These are phyloP conservation scores for Gila robusta DNA, from an alignment of 2,797 vertebrate species.

Conservation along the genomic window DNA sequence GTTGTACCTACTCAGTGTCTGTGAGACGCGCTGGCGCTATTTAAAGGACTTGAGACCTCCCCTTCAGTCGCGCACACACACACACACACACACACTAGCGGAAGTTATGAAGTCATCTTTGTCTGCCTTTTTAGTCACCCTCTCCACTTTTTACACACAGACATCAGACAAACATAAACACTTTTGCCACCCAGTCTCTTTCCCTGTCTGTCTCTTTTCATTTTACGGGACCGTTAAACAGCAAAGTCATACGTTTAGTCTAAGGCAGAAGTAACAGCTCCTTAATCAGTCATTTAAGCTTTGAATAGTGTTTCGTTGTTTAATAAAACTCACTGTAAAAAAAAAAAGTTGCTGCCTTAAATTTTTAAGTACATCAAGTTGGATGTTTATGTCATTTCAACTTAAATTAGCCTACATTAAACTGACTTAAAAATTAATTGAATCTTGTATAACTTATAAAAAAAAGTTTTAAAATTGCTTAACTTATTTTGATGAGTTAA, in stretches of 20 bases:
- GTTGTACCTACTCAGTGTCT: conserved; percentile 46
- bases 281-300: background rate
- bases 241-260: conserved; percentile 33
- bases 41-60: conserved; percentile 68
- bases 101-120: conserved; percentile 69
- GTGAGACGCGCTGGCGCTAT: conserved; percentile 48
- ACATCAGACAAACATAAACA: conserved; percentile 40
- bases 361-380: too few species aligned
- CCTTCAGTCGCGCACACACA: conserved; percentile 8
- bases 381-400: too few species aligned
- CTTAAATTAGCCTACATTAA: too few species aligned
- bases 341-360: too few species aligned
- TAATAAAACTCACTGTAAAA: background rate
- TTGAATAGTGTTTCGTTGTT: background rate
- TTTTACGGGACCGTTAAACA: conserved; percentile 8
- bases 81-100: conserved; percentile 16
- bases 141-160: conserved; percentile 20
- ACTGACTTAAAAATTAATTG: too few species aligned
- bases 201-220: background rate
- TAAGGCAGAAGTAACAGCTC: background rate
- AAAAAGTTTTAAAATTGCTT: too few species aligned
- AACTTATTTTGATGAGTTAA: too few species aligned
- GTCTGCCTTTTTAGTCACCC: conserved; percentile 58
- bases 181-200: conserved; percentile 2
- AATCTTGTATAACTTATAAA: too few species aligned